These are phyloP conservation scores for Lophius americanus DNA, from an alignment of 2,797 vertebrate species.

Conservation along the genomic window DNA sequence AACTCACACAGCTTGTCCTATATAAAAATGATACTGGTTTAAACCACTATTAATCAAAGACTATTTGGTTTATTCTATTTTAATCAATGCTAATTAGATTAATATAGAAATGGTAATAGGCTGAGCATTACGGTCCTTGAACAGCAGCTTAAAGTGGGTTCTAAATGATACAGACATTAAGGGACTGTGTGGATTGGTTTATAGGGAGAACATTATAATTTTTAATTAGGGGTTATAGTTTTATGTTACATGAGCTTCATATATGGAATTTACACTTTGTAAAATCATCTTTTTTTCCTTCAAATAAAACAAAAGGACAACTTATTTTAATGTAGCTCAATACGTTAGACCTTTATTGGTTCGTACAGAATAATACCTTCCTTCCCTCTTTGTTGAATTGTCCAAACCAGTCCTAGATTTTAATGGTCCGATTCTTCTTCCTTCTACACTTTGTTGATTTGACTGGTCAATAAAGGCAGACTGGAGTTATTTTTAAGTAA, in stretches of 20 bases:
- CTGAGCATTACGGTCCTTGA: constrained; percentile 6
- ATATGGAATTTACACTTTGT: neutral
- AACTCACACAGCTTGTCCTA: neutral
- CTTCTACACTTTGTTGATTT: neutral
- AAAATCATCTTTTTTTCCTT: too few relatives aligned
- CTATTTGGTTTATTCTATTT: constrained; percentile 17
- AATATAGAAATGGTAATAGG: neutral
- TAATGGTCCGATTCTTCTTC: neutral
- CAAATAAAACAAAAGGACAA: too few relatives aligned
- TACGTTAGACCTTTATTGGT: too few relatives aligned
- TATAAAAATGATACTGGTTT: neutral
- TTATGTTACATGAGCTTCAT: neutral
- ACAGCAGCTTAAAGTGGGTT: neutral
- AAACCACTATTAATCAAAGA: constrained; percentile 3
- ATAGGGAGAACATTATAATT: neutral
- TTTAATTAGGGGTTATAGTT: neutral
- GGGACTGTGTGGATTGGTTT: neutral
- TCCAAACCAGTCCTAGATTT: neutral
- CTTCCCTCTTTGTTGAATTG: neutral
- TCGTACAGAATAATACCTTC: neutral
- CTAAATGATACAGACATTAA: neutral
- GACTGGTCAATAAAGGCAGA: neutral
- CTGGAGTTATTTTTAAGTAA: neutral
- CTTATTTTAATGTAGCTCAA: too few relatives aligned
- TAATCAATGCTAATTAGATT: constrained; percentile 10